Evolutionary conservation across 1,140 invertebrate species (phyloP), one percentile per base, ranked within the genome.

Genomic region (Drosophila ficusphila): DNA sequence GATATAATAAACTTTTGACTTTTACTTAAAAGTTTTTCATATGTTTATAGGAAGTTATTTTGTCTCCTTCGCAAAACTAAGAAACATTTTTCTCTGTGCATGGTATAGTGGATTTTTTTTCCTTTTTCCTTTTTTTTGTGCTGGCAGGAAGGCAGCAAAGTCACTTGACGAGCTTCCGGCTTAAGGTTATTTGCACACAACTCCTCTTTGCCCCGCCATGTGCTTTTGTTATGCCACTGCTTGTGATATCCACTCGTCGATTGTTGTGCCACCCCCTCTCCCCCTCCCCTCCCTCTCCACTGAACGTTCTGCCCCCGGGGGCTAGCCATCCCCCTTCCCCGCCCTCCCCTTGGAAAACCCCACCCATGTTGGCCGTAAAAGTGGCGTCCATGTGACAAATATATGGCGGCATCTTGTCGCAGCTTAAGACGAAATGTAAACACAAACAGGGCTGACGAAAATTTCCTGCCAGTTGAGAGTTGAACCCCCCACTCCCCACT

Each of bases 131-230:
- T 29, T 36, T 18, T 16, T n/a, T 54, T 34, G 4, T 11, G 36
- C 6, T 23, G 34, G 58, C 58, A 69, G 64, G 49, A 49, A 38
- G 57, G 23, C 68, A 49, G 75, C 62, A 74, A 78, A 88, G 77
- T 88, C 82, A 78, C 69, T 88, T 88, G 82, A 78, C 73, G 52
- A 88, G 82, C 54, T 76, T 76, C 71, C 76, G 81, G 76, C 82
- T 88, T 82, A 75, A 88, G 74, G 67, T 78, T 88, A 88, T 88
- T 88, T 86, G 77, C 82, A 88, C 82, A 88, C 81, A 73, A 56
- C 60, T 62, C 54, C 68, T 42, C 54, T 38, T 46, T 36, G 25
- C 23, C 60, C 41, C 11, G 39, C 38, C 58, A 38, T 39, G 33
- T 18, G 25, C 58, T 18, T 64, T 64, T 53, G 56, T 73, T 48